Conservation (phyloP, 2,113 vertebrate genomes). For the Mungos mungo region DNA sequence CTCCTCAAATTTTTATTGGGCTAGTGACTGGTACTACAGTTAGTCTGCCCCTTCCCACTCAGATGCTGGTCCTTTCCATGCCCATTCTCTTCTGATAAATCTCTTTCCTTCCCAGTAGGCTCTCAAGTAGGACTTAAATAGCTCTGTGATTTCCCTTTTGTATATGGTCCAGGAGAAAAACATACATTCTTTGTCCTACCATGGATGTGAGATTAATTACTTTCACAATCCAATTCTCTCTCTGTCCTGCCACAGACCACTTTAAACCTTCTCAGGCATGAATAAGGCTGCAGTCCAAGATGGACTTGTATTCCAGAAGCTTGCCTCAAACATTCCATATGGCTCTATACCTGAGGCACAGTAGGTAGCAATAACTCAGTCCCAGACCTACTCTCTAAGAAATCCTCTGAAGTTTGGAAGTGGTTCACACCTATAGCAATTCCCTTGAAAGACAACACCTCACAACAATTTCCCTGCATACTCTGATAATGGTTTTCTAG, state of each 20-base stretch:
- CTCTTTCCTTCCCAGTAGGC: neutral
- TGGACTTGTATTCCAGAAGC: neutral
- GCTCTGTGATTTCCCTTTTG: neutral
- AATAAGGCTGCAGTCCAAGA: conserved; percentile 7
- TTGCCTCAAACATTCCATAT: neutral
- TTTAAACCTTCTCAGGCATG: conserved; percentile 2
- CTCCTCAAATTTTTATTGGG: neutral
- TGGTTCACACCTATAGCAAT: neutral
- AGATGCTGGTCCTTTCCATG: neutral
- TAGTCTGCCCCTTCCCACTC: neutral
- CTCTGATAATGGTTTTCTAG: neutral
- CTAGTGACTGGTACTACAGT: neutral
- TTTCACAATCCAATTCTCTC: neutral
- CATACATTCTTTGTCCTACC: neutral
- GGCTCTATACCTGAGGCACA: conserved; percentile 5
- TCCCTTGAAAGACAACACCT: neutral
- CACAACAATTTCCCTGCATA: neutral
- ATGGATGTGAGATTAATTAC: neutral
- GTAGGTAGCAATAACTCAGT: conserved; percentile 8
- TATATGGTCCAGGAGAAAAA: neutral
- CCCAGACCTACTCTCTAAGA: neutral
- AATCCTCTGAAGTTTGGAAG: neutral
- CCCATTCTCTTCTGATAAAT: neutral
- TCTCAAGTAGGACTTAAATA: neutral
- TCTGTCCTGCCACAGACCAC: neutral